Evolutionary conservation across 2,797 vertebrate species (phyloP), one percentile per base, ranked within the genome.

Genomic region (Ispidina lecontei): DNA sequence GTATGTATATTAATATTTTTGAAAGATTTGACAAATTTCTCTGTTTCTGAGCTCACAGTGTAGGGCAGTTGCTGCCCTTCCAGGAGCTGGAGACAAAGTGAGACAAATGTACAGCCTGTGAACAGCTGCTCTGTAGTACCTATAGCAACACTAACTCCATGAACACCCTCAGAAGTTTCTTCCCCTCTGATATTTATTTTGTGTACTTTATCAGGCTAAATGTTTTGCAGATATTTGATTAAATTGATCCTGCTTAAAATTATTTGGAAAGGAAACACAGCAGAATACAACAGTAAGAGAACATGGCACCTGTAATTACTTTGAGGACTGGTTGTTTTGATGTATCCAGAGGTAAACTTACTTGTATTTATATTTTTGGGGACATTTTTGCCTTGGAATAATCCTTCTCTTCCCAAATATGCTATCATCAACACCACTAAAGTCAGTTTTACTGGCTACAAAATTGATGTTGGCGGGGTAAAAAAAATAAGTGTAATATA

Each of bases 401-500:
- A 19, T 60, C 10, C 9, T 74, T 5, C 31, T 90, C 4, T 76
- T 62, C 29, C 39, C 18, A 77, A 63, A 68, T 49, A 26, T 18
- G 21, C 26, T 47, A 14, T n/a, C 31, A 60, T 25, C 70, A 68
- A 44, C 41, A 19, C 17, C 11, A 26, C 1, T 35, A 54, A 85
- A 67, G 25, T 49, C 51, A 69, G 21, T 44, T 82, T 70, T 43
- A 74, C 31, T 22, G 12, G 19, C 41, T 80, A 15, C 33, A 59
- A 89, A 69, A 41, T 25, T 52, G 28, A 31, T 39, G 46, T 7
- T 51, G 29, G 5, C 14, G 15, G 22, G 16, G 7, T 0, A 0
- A 0, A 37, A 23, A 22, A 14, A 25, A n/a, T n/a, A n/a, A 8
- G 3, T 14, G 6, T n/a, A 22, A 23, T 25, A 17, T 29, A 10